phyloP scores from a whole-genome alignment of 2,113 vertebrate species.

The Pygoscelis antarcticus region DNA sequence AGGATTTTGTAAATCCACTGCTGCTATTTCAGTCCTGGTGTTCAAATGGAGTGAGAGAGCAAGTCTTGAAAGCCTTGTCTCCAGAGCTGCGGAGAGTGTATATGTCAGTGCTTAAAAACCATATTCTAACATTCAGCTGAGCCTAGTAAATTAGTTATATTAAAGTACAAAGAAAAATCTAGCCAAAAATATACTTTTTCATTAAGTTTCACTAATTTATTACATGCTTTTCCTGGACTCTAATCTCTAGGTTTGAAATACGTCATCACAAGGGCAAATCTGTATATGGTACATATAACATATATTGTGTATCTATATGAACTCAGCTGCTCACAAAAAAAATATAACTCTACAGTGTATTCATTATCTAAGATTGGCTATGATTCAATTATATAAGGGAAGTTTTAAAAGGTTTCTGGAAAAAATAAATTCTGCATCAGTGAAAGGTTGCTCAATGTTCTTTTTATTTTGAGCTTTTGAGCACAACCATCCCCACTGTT shows the following conservation, averaged over 20 bases:
- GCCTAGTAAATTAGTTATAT: neutral
- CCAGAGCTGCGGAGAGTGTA: neutral
- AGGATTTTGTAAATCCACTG: neutral
- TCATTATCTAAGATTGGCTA: neutral
- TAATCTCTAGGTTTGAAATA: conserved; percentile 4
- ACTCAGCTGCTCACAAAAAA: neutral
- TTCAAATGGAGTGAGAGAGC: neutral
- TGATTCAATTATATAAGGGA: neutral
- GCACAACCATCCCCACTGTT: neutral
- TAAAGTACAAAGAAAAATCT: neutral
- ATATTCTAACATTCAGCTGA: neutral
- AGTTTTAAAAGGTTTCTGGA: neutral
- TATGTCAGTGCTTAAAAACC: neutral
- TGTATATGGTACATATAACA: neutral
- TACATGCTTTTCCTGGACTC: neutral
- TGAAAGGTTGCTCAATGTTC: neutral
- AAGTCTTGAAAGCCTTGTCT: conserved; percentile 10
- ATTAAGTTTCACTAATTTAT: conserved; percentile 6
- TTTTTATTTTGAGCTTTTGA: neutral
- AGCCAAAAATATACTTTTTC: neutral
- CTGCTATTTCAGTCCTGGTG: neutral
- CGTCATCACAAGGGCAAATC: neutral
- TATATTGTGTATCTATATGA: neutral
- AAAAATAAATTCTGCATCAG: neutral
- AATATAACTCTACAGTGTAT: neutral